Conservation (phyloP, 2,888 invertebrate species). For the Drosophila ezoana region DNA sequence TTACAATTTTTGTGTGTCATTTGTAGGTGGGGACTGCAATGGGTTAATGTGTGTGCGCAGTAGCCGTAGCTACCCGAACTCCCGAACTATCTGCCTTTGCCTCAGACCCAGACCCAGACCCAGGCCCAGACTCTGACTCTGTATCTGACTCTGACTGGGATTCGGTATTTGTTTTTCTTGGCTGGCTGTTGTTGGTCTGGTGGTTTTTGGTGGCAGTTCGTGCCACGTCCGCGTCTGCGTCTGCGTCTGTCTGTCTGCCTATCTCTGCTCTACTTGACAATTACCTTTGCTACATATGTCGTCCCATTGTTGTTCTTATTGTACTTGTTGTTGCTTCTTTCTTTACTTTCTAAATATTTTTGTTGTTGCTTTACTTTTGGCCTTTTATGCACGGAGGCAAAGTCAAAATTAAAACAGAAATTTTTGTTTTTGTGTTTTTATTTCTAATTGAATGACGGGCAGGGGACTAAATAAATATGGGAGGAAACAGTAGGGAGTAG, state of each 20-base stretch:
- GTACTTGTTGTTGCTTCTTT: conserved; percentile 60
- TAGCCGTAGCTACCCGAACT: conserved; percentile 33
- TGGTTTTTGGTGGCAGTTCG: conserved; percentile 52
- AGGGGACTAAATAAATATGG: conserved; percentile 14
- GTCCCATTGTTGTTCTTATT: conserved; percentile 61
- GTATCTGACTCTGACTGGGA: conserved; percentile 8
- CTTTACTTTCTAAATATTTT: conserved; percentile 79
- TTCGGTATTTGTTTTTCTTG: conserved; percentile 25
- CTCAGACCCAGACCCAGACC: conserved; percentile 4
- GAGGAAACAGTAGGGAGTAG: conserved; percentile 11
- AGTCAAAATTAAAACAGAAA: conserved; percentile 68
- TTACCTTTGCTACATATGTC: conserved; percentile 76
- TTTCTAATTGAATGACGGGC: conserved; percentile 75
- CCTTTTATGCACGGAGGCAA: conserved; percentile 50
- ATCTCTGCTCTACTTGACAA: conserved; percentile 76
- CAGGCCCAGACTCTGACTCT: conserved; percentile 6
- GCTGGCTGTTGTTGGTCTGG: conserved; percentile 23
- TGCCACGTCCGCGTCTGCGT: conserved; percentile 60
- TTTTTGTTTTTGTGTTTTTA: conserved; percentile 71
- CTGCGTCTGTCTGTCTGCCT: conserved; percentile 32
- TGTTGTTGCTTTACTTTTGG: conserved; percentile 27
- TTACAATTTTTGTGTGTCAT: conserved; percentile 79
- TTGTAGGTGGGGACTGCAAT: conserved; percentile 61
- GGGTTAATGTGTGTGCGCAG: conserved; percentile 66
- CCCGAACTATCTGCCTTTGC: conserved; percentile 19